These are phyloP conservation scores for Nerophis ophidion DNA, from an alignment of 2,113 vertebrate species.

Conservation along the genomic window DNA sequence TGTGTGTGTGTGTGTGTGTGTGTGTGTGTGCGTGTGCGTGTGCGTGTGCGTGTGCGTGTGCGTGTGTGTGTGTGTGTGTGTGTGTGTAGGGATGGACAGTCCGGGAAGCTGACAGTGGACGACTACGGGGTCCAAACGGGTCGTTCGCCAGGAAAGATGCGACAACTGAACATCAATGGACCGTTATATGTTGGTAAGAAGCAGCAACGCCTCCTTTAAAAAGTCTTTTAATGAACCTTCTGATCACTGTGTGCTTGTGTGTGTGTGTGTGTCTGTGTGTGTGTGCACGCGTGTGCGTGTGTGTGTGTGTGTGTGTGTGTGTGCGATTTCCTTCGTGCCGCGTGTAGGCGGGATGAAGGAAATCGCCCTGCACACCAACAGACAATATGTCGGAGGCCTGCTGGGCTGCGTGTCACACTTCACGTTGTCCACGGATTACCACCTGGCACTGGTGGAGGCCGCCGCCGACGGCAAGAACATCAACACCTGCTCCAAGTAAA, in stretches of 20 bases:
- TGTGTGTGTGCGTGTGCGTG: too few species aligned
- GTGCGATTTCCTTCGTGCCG: too few species aligned
- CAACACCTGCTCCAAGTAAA: constrained; percentile 84
- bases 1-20: too few species aligned
- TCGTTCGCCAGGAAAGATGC: constrained; percentile 88
- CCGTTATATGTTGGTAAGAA: constrained; percentile 86
- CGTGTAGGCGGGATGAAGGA: constrained; percentile 99
- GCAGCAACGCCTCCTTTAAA: background rate
- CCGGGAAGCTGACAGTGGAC: constrained; percentile 91
- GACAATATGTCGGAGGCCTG: constrained; percentile 84
- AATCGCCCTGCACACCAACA: constrained; percentile 86
- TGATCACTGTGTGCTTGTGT: background rate
- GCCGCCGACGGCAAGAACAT: constrained; percentile 92
- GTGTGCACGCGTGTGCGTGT: background rate
- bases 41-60: too few species aligned
- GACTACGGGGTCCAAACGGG: constrained; percentile 90
- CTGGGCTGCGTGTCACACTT: constrained; percentile 95
- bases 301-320: background rate
- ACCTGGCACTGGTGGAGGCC: constrained; percentile 88
- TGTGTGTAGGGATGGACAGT: constrained; percentile 80
- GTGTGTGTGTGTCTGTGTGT: background rate
- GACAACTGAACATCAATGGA: constrained; percentile 90
- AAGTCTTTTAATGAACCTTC: background rate
- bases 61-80: too few species aligned
- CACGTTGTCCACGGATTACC: constrained; percentile 90